Base-by-base conservation (phyloP, 2,113 vertebrate species). In the Archocentrus centrarchus region DNA sequence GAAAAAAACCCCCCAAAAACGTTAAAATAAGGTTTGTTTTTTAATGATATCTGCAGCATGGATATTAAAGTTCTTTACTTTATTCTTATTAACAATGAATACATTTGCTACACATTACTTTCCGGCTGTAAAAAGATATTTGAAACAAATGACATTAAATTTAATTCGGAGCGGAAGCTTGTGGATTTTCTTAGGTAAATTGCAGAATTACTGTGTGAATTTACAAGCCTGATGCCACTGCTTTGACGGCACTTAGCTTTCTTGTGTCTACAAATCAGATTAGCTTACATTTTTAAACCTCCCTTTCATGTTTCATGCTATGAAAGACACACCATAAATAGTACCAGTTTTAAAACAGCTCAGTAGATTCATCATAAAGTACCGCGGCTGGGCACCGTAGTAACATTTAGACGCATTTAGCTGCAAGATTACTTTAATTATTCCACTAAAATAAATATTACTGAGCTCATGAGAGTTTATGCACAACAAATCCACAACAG, bases 41-140 rank as follows among this genome's bases (percentile, higher is more conserved):
- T 70, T 3, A 50, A 68, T 0, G 22, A 68, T 27, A 70, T 20
- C 9, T 30, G 24, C 66, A 70, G 0, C 44, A 30, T 20, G 17
- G 6, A 50, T 50, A 18, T 50, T 30, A 30, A 70, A 20, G 5
- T 15, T 13, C 11, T 50, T n/a, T 55, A 55, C 53, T 11, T 17
- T 3, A 24, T 30, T 70, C 9, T 11, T 30, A 50, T 20, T 70
- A 50, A 1, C 50, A 50, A 70, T 70, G 15, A 70, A 70, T 10
- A 50, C 3, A 70, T 30, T 70, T 70, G 66, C 6, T 50, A 20
- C 30, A 30, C 50, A 0, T 70, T 30, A 30, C 22, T 70, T 70
- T 30, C 9, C 1, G 44, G 0, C 0, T 1, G 41, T 5, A 44
- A 44, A 15, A 53, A 30, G 41, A 70, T 18, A 70, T 11, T 50